These are phyloP conservation scores for Lepus townsendii DNA, from an alignment of 2,797 vertebrate species.

Conservation along the genomic window DNA sequence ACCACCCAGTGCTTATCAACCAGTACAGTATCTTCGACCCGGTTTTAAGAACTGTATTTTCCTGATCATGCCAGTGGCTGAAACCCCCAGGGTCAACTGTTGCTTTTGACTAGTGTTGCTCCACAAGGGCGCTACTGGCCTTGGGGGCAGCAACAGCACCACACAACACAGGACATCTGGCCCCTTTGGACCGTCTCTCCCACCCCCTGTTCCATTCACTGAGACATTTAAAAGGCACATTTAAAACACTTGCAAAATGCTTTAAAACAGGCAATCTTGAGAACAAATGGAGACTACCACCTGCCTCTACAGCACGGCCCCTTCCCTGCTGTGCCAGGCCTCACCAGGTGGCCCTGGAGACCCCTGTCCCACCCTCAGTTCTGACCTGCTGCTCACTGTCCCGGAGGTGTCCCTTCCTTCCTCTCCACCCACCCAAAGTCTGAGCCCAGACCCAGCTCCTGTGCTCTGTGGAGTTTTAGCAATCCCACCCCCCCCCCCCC, in stretches of 20 bases:
- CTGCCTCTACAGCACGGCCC: not conserved
- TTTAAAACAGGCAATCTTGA: not conserved
- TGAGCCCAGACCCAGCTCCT: not conserved
- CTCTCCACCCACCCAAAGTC: not conserved
- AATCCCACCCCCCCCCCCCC: too few species aligned
- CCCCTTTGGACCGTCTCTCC: not conserved
- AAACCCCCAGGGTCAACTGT: not conserved
- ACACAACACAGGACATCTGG: not conserved
- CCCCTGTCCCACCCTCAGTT: too few species aligned
- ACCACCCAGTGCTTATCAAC: not conserved
- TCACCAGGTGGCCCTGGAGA: not conserved
- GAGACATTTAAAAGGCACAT: not conserved
- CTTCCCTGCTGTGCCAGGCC: rapidly evolving
- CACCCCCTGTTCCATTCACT: rapidly evolving
- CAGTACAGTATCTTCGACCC: not conserved
- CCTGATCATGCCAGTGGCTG: not conserved
- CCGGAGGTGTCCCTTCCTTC: not conserved
- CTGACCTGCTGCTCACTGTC: not conserved
- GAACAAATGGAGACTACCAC: not conserved
- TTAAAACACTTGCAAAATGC: not conserved
- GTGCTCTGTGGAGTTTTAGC: not conserved
- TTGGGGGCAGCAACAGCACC: not conserved
- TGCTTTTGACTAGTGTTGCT: not conserved
- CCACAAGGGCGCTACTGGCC: not conserved
- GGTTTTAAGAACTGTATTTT: not conserved